Conservation (phyloP, 2,113 vertebrate genomes). For the Urocitellus parryii region DNA sequence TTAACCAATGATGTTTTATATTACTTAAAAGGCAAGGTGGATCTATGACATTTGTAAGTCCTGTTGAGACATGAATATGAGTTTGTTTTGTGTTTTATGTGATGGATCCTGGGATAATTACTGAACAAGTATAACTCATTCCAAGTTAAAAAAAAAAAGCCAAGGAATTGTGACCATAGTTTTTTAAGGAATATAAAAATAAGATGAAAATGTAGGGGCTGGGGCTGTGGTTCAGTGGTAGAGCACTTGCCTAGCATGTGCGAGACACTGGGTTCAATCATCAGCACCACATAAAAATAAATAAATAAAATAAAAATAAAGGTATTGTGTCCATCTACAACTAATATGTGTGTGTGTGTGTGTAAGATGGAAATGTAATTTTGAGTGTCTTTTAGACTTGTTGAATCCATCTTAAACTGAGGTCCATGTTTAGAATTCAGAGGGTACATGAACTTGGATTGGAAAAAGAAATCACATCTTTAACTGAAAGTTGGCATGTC, state of each 20-base stretch:
- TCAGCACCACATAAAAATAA: too few relatives aligned
- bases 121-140: not conserved
- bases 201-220: not conserved
- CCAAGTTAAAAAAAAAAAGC: constrained; percentile 24
- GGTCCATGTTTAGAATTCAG: not conserved
- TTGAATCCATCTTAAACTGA: not conserved
- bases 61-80: not conserved
- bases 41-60: constrained; percentile 15
- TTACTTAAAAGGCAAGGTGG: constrained; percentile 50
- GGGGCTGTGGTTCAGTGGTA: too few relatives aligned
- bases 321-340: too few relatives aligned
- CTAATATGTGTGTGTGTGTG: too few relatives aligned
- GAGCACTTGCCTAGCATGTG: too few relatives aligned
- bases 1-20: constrained; percentile 16
- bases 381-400: not conserved
- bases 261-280: too few relatives aligned
- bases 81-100: not conserved
- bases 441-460: not conserved
- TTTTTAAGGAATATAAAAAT: constrained; percentile 35
- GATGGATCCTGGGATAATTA: constrained; percentile 20
- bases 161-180: not conserved
- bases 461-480: not conserved
- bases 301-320: too few relatives aligned
- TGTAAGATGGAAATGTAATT: not conserved
- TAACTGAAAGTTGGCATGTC: not conserved